These are phyloP conservation scores for Amphibalanus amphitrite DNA, from an alignment of 1,140 invertebrate species.

Conservation along the genomic window DNA sequence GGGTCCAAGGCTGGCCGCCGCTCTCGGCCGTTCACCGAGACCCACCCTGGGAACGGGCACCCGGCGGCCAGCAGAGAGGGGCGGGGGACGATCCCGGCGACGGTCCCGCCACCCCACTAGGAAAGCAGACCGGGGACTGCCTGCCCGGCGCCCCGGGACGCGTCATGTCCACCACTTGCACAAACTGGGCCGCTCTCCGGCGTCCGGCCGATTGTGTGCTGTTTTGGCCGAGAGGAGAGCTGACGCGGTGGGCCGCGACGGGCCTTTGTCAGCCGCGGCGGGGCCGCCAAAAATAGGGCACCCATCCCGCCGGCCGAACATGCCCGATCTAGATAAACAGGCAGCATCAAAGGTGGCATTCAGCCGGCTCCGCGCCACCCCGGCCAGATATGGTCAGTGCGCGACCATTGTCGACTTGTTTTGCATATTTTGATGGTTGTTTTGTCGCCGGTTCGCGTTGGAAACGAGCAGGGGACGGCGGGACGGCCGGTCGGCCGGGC, in stretches of 20 bases:
- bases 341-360: neutral
- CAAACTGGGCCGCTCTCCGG: neutral
- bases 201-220: neutral
- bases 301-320: neutral
- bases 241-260: too few relatives aligned
- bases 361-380: neutral
- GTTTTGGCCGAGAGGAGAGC: neutral
- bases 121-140: too few relatives aligned
- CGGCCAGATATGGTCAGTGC: neutral
- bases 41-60: too few relatives aligned
- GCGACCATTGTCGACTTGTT: neutral
- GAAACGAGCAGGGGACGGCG: neutral
- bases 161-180: neutral
- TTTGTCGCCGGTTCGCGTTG: neutral
- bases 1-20: neutral
- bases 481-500: too few relatives aligned
- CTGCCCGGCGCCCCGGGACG: too few relatives aligned
- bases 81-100: neutral
- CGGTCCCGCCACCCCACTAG: too few relatives aligned
- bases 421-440: conserved; percentile 1
- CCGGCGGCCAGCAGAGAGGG: neutral
- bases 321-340: neutral
- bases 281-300: neutral
- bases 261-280: neutral
- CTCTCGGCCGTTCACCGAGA: neutral